These are phyloP conservation scores for Heliconius charithonia DNA, from an alignment of 2,888 invertebrate genomes.

Conservation along the genomic window DNA sequence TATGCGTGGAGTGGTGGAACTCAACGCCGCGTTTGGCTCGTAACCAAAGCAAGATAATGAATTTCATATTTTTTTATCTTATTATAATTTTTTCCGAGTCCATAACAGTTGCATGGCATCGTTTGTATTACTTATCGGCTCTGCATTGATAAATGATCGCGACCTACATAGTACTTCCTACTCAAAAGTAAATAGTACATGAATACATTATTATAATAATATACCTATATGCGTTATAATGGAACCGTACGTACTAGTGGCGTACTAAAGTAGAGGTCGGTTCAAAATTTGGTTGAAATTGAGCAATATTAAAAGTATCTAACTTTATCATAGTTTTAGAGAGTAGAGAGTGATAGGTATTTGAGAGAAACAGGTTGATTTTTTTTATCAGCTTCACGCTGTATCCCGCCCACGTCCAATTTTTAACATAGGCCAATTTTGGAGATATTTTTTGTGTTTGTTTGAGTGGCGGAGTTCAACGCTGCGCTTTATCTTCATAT, in stretches of 20 bases:
- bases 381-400: no score
- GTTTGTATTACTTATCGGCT: constrained; percentile 12
- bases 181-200: constrained; percentile 14
- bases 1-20: background rate
- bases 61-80: background rate
- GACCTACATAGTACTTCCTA: constrained; percentile 4
- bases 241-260: background rate
- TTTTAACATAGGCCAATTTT: no score
- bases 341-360: no score
- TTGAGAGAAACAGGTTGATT: no score
- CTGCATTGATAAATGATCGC: constrained; percentile 2
- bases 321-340: no score
- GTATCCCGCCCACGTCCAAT: no score
- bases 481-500: background rate
- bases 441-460: background rate
- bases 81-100: background rate
- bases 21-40: background rate
- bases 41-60: background rate
- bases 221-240: background rate
- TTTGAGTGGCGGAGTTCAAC: background rate
- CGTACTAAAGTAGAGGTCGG: background rate
- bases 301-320: no score
- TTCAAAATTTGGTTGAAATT: background rate
- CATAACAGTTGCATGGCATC: background rate
- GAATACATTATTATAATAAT: constrained; percentile 8